These are phyloP conservation scores for Cassiopea andromeda DNA, from an alignment of 30 jellyfish, hydroid and myxozoan genomes.

Conservation along the genomic window DNA sequence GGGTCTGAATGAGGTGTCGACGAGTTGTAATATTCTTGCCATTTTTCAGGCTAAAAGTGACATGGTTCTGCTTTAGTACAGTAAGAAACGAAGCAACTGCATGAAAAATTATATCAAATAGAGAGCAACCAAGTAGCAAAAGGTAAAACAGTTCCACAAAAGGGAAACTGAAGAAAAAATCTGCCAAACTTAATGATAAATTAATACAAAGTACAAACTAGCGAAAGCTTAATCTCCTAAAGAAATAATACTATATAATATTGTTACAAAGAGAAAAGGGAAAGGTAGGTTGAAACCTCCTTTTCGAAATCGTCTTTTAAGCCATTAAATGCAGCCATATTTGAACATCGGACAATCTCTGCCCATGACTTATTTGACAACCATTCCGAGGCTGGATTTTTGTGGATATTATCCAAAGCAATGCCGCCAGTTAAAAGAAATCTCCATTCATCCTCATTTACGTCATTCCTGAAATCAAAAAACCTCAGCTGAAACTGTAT, in stretches of 20 bases:
- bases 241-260: no score
- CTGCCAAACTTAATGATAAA: no score
- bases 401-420: conserved; percentile 53
- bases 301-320: conserved; percentile 48
- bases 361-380: conserved; percentile 69
- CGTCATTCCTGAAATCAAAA: conserved; percentile 44
- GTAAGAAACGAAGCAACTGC: neutral
- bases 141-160: no score
- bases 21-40: conserved; percentile 50
- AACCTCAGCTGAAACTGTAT: neutral
- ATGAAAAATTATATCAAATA: neutral
- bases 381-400: conserved; percentile 73
- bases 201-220: no score
- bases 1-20: conserved; percentile 59
- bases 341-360: conserved; percentile 73
- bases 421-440: conserved; percentile 72
- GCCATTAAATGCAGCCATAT: conserved; percentile 53
- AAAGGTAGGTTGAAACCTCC: conserved; percentile 10
- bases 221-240: no score
- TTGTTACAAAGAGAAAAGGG: neutral
- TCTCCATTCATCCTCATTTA: conserved; percentile 74
- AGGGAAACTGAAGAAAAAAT: no score
- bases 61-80: neutral
- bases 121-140: no score
- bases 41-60: conserved; percentile 33